A percentile compares a stretch with the other conserved stretches of the same genome.
Evolutionary conservation across 2,888 invertebrate species (phyloP).

Genomic region (Odontocolon sp.): DNA sequence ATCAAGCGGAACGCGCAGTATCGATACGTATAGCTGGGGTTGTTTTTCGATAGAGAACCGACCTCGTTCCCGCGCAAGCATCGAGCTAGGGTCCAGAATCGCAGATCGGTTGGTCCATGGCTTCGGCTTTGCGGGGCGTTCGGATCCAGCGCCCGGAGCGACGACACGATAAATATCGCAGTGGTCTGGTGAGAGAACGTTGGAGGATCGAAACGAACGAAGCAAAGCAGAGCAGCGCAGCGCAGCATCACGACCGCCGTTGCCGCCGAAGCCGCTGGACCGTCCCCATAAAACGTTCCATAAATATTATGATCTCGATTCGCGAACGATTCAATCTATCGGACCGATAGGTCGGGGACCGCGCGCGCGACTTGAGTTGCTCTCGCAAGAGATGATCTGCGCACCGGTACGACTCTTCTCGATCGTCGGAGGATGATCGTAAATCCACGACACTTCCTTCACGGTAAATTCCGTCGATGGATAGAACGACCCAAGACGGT

Average conservation of each 20-base stretch:
- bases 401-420: conserved; percentile 47
- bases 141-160: conserved; percentile 52
- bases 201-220: conserved; percentile 38
- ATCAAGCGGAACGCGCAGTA: conserved; percentile 12
- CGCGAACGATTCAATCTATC: conserved; percentile 68
- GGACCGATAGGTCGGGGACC: conserved; percentile 56
- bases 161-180: conserved; percentile 64
- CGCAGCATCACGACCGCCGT: conserved; percentile 55
- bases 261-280: conserved; percentile 37
- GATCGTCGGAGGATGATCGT: conserved; percentile 58
- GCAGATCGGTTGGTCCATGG: conserved; percentile 26
- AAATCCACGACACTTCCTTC: conserved; percentile 59
- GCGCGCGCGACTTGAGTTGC: conserved; percentile 16
- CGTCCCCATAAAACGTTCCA: conserved; percentile 66
- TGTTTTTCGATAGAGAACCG: conserved; percentile 37
- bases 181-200: conserved; percentile 40
- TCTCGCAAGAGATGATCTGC: conserved; percentile 49
- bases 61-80: conserved; percentile 42
- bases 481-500: conserved; percentile 34
- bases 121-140: conserved; percentile 18
- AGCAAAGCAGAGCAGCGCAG: conserved; percentile 29
- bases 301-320: conserved; percentile 71
- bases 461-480: conserved; percentile 56
- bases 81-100: conserved; percentile 46
- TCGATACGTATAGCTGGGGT: conserved; percentile 6